Evolutionary conservation across 2,888 invertebrate genomes (phyloP).

Genomic region (Hedychridium roseum): DNA sequence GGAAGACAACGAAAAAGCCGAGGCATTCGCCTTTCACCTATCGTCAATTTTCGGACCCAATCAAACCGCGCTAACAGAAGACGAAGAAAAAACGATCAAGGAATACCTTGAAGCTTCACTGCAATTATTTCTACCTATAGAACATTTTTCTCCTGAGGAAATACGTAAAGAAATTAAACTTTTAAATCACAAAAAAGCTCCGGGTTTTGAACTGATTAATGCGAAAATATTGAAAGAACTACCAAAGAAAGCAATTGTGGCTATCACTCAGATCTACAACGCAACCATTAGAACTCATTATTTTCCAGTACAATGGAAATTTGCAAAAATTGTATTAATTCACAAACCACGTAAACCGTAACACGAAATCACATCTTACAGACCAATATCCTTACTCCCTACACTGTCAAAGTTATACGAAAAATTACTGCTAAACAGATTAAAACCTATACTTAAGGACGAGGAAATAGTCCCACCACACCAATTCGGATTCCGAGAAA

Average conservation of each 20-base stretch:
- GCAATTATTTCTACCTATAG: constrained; percentile 2
- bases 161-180: not conserved
- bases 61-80: not conserved
- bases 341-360: constrained; percentile 35
- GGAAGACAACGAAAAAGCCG: constrained; percentile 28
- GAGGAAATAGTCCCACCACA: too few species aligned
- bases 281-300: constrained; percentile 33
- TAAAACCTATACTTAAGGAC: too few species aligned
- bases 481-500: too few species aligned
- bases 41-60: constrained; percentile 28
- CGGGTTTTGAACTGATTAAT: constrained; percentile 39
- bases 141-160: constrained; percentile 10
- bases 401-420: too few species aligned
- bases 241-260: constrained; percentile 29
- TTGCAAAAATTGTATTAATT: constrained; percentile 22
- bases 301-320: constrained; percentile 40
- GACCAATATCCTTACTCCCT: too few species aligned
- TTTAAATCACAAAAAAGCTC: constrained; percentile 20
- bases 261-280: constrained; percentile 36
- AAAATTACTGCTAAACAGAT: too few species aligned
- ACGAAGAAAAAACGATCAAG: constrained; percentile 5
- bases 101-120: constrained; percentile 1
- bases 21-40: constrained; percentile 28
- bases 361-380: too few species aligned
- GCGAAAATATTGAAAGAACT: constrained; percentile 33